Percentiles rank a stretch among this genome's conserved stretches.
Conservation (phyloP, 2,113 vertebrate genomes). For the Leptosomus discolor region DNA sequence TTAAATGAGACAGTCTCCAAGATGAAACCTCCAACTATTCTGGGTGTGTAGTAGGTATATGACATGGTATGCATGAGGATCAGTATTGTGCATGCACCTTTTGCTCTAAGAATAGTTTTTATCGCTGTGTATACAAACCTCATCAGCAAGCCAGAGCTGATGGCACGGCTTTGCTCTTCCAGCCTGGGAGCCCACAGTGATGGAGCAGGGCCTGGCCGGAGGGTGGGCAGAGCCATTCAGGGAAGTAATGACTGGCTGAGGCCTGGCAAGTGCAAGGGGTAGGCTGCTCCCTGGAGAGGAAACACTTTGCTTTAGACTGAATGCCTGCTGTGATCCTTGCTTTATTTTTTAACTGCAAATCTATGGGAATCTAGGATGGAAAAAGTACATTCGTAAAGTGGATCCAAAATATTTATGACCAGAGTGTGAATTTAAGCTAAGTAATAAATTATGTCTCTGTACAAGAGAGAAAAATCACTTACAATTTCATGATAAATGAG, state of each 20-base stretch:
- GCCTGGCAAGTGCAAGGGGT: background rate
- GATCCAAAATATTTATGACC: slow-evolving; percentile 21
- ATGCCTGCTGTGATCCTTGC: background rate
- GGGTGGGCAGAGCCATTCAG: background rate
- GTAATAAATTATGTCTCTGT: background rate
- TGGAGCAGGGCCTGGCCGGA: background rate
- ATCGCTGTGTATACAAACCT: background rate
- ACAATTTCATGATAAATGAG: background rate
- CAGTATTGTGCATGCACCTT: background rate
- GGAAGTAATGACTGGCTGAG: background rate
- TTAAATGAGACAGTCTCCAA: background rate
- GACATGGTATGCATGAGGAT: background rate
- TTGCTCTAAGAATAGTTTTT: background rate
- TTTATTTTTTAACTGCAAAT: background rate
- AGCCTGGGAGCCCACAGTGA: background rate
- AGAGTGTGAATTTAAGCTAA: background rate
- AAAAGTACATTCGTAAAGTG: background rate
- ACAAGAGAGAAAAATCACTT: background rate
- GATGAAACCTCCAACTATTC: background rate
- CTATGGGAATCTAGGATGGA: background rate
- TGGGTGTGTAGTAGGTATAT: background rate
- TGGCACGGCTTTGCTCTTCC: background rate
- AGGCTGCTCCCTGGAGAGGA: background rate
- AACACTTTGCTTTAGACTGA: background rate
- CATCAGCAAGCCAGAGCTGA: background rate